phyloP scores from a whole-genome alignment of 37 sponge, comb jelly and placozoan species.

The Theonella swinhoei region DNA sequence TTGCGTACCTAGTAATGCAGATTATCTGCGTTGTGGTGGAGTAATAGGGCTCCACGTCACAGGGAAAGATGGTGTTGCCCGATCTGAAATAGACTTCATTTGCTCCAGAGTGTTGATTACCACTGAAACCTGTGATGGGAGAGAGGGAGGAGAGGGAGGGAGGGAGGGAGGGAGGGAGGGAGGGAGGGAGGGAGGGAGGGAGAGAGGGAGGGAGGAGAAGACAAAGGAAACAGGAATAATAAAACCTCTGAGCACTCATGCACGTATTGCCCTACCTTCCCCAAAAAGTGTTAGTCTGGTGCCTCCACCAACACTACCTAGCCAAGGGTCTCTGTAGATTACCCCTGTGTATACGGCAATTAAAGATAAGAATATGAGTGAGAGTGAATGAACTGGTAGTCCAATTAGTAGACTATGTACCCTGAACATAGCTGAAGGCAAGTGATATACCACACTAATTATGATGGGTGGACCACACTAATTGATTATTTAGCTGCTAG shows the following conservation, averaged over 20 bases:
- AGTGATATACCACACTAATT: too few species aligned
- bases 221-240: not conserved
- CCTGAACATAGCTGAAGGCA: not conserved
- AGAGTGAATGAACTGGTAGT: not conserved
- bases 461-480: too few species aligned
- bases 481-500: too few species aligned
- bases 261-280: slow-evolving; percentile 5
- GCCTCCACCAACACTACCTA: slow-evolving; percentile 49
- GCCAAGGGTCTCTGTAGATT: not conserved
- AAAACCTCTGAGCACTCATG: not conserved
- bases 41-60: slow-evolving; percentile 66
- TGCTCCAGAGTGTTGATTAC: slow-evolving; percentile 52
- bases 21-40: slow-evolving; percentile 50
- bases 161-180: not conserved
- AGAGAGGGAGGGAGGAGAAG: not conserved
- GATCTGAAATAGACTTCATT: slow-evolving; percentile 55
- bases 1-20: slow-evolving; percentile 74
- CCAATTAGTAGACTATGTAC: not conserved
- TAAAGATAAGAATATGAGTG: not conserved
- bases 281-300: slow-evolving; percentile 20
- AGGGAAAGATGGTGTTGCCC: slow-evolving; percentile 30
- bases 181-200: not conserved
- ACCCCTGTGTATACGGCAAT: slow-evolving; percentile 8
- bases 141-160: not conserved
- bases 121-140: slow-evolving; percentile 55